Evolutionary conservation across 2,113 vertebrate species (phyloP), one percentile per base, ranked within the genome.

Genomic region (Microtus pennsylvanicus): DNA sequence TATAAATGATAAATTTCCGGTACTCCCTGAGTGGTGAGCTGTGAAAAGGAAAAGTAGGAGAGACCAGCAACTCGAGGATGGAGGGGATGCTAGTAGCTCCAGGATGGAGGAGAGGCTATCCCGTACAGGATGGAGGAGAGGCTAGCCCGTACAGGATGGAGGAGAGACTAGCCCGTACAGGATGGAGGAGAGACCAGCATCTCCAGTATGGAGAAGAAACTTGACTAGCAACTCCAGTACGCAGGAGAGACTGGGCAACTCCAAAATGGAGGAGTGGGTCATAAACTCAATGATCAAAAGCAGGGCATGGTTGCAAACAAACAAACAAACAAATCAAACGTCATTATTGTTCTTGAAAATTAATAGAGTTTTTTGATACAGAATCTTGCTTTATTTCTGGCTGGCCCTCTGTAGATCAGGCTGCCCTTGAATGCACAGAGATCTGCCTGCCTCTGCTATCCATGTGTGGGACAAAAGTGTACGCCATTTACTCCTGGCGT

Each of bases 111-210:
- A 55, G 52, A 55, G 2, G 12, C 12, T 52, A 52, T 12, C 50
- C 50, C 50, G 50, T 50, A 50, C 52, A 55, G 14, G 3, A 55
- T 55, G 55, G 55, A 55, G 55, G 55, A 55, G 55, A 55, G 55
- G 1, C 16, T 19, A 55, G 16, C 16, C 16, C 5, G 0, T 55
- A 4, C 16, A 55, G 55, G 0, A 58, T 58, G 35, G 69, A n/a
- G 69, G 30, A 5, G 55, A 58, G 5, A 5, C 17, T 21, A 58
- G 17, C 55, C 55, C 19, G 0, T 55, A 16, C 16, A 55, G 55
- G 1, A 58, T 58, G 35, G 69, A n/a, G 69, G 30, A 58, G 17
- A 58, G 55, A 58, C 5, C 67, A 33, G 69, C 69, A 35, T 3
- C 52, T 55, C 55, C 55, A 55, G 55, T 3, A 58, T 21, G 35